These are phyloP conservation scores for Phalloptychus januarius DNA, from an alignment of 2,797 vertebrate genomes.

Conservation along the genomic window DNA sequence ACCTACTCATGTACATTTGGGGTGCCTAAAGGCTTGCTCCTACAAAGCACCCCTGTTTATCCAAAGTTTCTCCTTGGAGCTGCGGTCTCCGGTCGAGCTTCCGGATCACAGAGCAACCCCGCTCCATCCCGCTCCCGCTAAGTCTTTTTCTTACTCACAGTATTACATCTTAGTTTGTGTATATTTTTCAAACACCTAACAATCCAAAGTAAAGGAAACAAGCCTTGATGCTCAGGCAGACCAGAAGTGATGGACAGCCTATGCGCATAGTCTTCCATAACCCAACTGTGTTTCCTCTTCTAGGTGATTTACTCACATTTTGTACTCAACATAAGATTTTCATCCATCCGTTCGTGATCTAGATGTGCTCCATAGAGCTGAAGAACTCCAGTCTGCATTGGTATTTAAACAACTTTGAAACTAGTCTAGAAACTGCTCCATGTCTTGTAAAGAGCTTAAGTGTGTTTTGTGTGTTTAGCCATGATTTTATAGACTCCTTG, in stretches of 20 bases:
- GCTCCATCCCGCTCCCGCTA: too few species aligned
- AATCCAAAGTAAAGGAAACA: not conserved
- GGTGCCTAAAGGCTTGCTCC: too few species aligned
- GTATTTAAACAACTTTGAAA: not conserved
- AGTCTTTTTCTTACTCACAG: too few species aligned
- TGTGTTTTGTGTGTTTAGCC: not conserved
- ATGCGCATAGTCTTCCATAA: not conserved
- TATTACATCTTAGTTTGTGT: not conserved
- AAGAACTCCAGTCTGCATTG: not conserved
- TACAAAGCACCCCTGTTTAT: too few species aligned
- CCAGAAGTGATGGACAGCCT: not conserved
- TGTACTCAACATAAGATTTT: not conserved
- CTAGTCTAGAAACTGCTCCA: not conserved
- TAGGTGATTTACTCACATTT: not conserved
- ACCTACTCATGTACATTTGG: too few species aligned
- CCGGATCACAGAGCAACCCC: too few species aligned
- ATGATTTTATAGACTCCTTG: not conserved
- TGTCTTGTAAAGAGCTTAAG: not conserved
- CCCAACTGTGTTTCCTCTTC: not conserved
- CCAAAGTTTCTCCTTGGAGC: too few species aligned
- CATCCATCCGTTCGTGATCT: too few species aligned
- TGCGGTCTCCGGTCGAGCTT: too few species aligned
- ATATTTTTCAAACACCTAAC: not conserved
- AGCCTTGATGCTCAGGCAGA: not conserved
- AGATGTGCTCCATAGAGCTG: not conserved